Evolutionary conservation across 2,113 vertebrate genomes (phyloP), one percentile per base, ranked within the genome.

Genomic region (Ceratotherium simum): DNA sequence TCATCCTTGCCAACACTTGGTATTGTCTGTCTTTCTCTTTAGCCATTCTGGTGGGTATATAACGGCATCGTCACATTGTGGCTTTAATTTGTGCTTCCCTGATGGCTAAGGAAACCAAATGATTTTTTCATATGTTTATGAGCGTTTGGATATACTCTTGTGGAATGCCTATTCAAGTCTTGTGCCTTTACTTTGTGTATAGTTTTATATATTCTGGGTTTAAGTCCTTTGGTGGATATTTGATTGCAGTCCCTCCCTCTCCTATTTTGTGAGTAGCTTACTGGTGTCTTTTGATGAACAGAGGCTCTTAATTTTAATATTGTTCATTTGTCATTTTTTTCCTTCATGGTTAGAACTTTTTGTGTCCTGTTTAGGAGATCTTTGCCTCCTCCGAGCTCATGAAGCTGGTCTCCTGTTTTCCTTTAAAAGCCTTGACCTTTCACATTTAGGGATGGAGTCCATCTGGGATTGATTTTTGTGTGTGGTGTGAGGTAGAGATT

Each of bases 401-500:
- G 9, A 83, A 78, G 20, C 33, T 12, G 3, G 54, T 33, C 42
- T 76, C 64, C 33, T 6, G 25, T 69, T 36, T 83, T 87, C 25
- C 64, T 80, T 33, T 23, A 9, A n/a, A 60, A 85, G 46, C 73
- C 65, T 31, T 58, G 72, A 85, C 78, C 79, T 42, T 65, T 79
- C 56, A 29, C 80, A 11, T 23, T 11, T 51, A 31, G 48, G 21
- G 13, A 2, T 5, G 42, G 27, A 3, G 2, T 90, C 48, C 20
- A 18, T 51, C 62, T 65, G 58, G 39, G 14, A 54, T 62, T n/a
- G 82, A 76, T 89, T 86, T 70, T 16, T 67, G 20, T 39, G 7
- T 83, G 18, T 25, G 92, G 88, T 1, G 46, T 94, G 91, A 97
- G 88, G 95, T 72, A 65, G 76, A 64, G 62, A 72, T 90, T 51